Evolutionary conservation across 1,140 invertebrate genomes (phyloP).

Genomic region (Globodera ellingtonae): DNA sequence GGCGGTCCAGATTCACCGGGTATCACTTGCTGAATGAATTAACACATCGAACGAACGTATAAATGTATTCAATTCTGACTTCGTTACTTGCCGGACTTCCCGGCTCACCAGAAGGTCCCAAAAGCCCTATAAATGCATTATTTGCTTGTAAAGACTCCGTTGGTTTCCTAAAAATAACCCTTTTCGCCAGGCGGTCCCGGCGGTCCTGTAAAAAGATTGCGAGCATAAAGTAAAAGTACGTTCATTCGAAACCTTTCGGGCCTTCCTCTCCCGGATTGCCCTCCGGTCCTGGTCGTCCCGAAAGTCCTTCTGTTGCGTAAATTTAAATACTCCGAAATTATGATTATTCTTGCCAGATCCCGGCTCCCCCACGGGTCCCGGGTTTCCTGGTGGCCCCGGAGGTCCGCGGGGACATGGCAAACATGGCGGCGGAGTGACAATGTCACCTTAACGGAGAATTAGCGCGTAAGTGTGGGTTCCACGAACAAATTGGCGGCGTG

Average conservation of each 20-base stretch:
- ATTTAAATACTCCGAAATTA: not conserved
- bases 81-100: slow-evolving; percentile 26
- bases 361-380: slow-evolving; percentile 41
- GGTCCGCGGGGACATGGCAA: slow-evolving; percentile 39
- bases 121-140: slow-evolving; percentile 3
- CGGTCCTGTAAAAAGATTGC: not conserved
- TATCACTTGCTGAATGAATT: slow-evolving; percentile 19
- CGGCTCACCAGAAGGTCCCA: slow-evolving; percentile 19
- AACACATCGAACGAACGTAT: not conserved
- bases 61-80: not conserved
- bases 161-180: not conserved
- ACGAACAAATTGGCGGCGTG: slow-evolving; percentile 26
- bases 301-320: slow-evolving; percentile 27
- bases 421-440: slow-evolving; percentile 45
- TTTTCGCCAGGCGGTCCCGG: slow-evolving; percentile 28
- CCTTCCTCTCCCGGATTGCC: slow-evolving; percentile 40
- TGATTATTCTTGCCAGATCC: slow-evolving; percentile 28
- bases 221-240: too few species aligned
- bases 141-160: not conserved
- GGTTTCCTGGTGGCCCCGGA: slow-evolving; percentile 29
- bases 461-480: not conserved
- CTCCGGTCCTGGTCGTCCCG: slow-evolving; percentile 31
- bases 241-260: slow-evolving; percentile 15
- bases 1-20: slow-evolving; percentile 22
- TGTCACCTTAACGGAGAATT: slow-evolving; percentile 29